Evolutionary conservation across 2,113 vertebrate species (phyloP), one percentile per base, ranked within the genome.

Genomic region (Onychostruthus taczanowskii): DNA sequence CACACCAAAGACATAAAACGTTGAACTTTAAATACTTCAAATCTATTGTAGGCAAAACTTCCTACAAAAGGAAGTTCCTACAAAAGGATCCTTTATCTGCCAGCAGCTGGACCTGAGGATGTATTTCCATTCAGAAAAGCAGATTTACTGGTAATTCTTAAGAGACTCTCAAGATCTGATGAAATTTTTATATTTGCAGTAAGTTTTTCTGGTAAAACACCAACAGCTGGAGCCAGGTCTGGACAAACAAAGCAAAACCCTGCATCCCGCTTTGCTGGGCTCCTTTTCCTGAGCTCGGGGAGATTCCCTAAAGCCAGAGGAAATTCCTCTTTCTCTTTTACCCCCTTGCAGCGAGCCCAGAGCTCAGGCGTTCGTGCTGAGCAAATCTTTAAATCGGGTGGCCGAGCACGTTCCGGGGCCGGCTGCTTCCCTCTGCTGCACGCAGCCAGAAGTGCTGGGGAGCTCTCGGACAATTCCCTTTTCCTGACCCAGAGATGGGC

Each of bases 381-480:
- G 37, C 24, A 2, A 11, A 10, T 14, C 17, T 1, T 3, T 1
- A 1, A 16, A 9, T 4, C 12, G 39, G 11, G 16, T 7, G 70
- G 50, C 50, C 39, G 23, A 8, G 31, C 52, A 3, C 52, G 37
- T 35, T 85, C 13, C 26, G 0, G 83, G 3, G 93, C 94, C 52
- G 35, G 44, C 90, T 92, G 94, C 95, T 59, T 88, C 95, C 96
- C 95, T 92, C 96, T 97, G 86, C 94, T 88, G 96, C 72, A 6
- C 3, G 8, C 6, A 44, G 1, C 86, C 37, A 10, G 88, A 58
- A 96, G 4, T 59, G 88, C 78, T 41, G 8, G 14, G 1, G 13
- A 56, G 13, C 19, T 33, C 19, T 33, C 31, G 53, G 53, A 56
- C 53, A 21, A 14, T 14, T 56, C 31, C 53, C 53, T 31, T 56